Evolutionary conservation across 2,797 vertebrate species (phyloP), one percentile per base, ranked within the genome.

Genomic region (Poecile montanus): DNA sequence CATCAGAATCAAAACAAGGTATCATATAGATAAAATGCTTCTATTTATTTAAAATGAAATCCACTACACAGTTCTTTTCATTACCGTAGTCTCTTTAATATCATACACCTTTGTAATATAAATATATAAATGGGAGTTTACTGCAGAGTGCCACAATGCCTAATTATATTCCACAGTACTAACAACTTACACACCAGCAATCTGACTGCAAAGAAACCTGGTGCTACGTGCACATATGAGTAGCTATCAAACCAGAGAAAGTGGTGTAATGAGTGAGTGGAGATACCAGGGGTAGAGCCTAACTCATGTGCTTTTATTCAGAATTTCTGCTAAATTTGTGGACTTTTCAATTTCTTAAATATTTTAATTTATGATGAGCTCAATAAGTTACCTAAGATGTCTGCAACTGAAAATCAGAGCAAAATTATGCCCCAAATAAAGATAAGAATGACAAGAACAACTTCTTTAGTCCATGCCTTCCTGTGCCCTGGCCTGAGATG

Each of bases 401-500:
- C 85, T 81, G 88, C 91, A 88, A 90, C 54, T 90, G 89, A 93
- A 97, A 97, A 93, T 91, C 30, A 93, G 95, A 97, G 95, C 95
- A 96, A 94, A 96, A 87, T 78, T 89, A 81, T 91, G 95, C 95
- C 95, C 90, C 94, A 96, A 96, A 96, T 88, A 89, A 93, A 94
- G 95, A 82, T 54, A 95, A 96, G 96, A 95, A 83, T 90, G 95
- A 96, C 88, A 96, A 96, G 95, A 97, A 90, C 88, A 96, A 85
- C 84, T 93, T 94, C 94, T 97, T 95, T 91, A 96, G 94, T 97
- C 96, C 97, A 91, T 97, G 97, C 88, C 94, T 96, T 97, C 97
- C 95, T 96, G 91, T 36, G 97, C 96, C 97, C 97, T 97, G 97
- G 96, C 96, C 97, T 96, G 95, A 97, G 97, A 97, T 96, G 97